These are phyloP conservation scores for Meleagris gallopavo DNA, from an alignment of 2,113 vertebrate genomes.

Conservation along the genomic window DNA sequence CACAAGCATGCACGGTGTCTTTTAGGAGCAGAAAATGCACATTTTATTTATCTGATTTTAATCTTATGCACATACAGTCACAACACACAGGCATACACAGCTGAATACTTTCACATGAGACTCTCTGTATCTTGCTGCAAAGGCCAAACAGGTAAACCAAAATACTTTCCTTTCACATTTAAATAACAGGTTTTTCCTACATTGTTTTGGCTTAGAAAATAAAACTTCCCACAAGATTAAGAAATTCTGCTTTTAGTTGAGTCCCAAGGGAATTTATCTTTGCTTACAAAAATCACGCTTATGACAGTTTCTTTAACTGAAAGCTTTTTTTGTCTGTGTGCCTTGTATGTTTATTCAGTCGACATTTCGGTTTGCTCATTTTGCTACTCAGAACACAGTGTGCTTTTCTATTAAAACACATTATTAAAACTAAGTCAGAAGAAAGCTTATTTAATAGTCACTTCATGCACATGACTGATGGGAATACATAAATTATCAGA, in stretches of 20 bases:
- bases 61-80: background rate
- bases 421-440: conserved; percentile 56
- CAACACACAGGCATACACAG: background rate
- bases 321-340: conserved; percentile 42
- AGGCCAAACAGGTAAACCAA: conserved; percentile 42
- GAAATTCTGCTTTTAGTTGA: conserved; percentile 60
- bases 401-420: conserved; percentile 50
- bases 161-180: conserved; percentile 51
- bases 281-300: conserved; percentile 49
- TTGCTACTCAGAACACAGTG: conserved; percentile 37
- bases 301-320: conserved; percentile 54
- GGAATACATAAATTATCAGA: conserved; percentile 46
- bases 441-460: conserved; percentile 56
- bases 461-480: conserved; percentile 52
- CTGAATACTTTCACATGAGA: background rate
- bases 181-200: background rate
- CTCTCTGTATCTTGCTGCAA: background rate
- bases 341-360: conserved; percentile 50
- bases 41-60: background rate
- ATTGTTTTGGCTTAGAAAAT: conserved; percentile 63
- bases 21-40: background rate
- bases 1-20: background rate
- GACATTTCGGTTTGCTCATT: conserved; percentile 56
- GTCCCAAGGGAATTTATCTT: conserved; percentile 20
- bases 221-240: conserved; percentile 59